phyloP scores from a whole-genome alignment of 2,888 invertebrate genomes.

The Strigamia transsilvanica region DNA sequence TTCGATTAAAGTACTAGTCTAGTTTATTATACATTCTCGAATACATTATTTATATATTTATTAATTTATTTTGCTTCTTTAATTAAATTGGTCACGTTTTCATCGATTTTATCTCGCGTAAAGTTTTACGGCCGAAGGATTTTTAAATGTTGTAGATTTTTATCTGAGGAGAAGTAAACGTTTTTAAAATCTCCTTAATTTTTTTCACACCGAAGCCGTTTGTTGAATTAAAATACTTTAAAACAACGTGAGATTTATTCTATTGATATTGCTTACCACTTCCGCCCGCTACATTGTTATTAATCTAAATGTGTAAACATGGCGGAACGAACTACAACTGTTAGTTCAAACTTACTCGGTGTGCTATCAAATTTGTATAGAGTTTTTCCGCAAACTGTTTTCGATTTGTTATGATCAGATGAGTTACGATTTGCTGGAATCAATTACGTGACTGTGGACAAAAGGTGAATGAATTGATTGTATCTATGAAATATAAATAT shows the following conservation, averaged over 20 bases:
- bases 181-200: background rate
- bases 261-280: constrained; percentile 20
- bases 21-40: no score
- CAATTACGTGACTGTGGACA: background rate
- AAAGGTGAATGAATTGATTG: constrained; percentile 1
- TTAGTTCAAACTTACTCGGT: background rate
- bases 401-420: background rate
- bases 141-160: constrained; percentile 16
- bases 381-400: background rate
- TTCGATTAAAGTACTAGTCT: no score
- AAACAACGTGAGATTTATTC: constrained; percentile 3
- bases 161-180: background rate
- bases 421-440: background rate
- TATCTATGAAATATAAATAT: no score
- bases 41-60: no score
- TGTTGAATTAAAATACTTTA: background rate
- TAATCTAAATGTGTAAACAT: background rate
- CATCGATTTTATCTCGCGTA: background rate
- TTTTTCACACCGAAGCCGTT: background rate
- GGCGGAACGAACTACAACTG: background rate
- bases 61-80: background rate
- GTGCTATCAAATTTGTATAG: background rate
- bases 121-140: constrained; percentile 18
- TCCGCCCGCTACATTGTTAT: constrained; percentile 21
- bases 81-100: constrained; percentile 26